phyloP scores from a whole-genome alignment of 2,113 vertebrate species.

The Mus musculus region DNA sequence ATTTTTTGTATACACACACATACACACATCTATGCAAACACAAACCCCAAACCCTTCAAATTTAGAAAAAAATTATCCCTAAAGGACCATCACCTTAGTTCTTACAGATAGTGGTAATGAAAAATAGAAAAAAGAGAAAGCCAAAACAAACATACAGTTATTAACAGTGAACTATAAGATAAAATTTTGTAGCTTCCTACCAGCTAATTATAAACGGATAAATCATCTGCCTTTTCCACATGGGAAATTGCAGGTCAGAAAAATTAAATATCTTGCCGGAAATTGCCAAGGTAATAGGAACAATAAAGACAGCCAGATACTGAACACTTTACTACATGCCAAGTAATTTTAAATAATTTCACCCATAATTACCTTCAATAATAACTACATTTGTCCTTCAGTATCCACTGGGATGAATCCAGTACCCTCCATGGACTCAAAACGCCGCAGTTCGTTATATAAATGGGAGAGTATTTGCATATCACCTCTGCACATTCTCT shows the following conservation, averaged over 20 bases:
- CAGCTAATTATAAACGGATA: background rate
- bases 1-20: background rate
- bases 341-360: conserved; percentile 41
- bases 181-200: background rate
- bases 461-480: background rate
- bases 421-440: background rate
- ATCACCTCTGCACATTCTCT: too few relatives aligned
- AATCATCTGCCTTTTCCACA: background rate
- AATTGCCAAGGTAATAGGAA: background rate
- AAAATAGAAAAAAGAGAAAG: background rate
- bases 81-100: background rate
- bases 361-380: background rate
- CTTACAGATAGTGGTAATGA: background rate
- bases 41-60: background rate
- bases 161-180: background rate
- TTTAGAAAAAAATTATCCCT: background rate
- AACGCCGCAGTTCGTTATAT: background rate
- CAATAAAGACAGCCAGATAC: background rate
- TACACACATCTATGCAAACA: background rate
- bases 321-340: background rate
- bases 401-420: background rate
- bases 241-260: background rate
- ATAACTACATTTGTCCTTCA: background rate
- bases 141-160: background rate
- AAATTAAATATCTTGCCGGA: background rate